These are phyloP conservation scores for Eulemur albifrons DNA, from an alignment of 2,797 vertebrate species.

Conservation along the genomic window DNA sequence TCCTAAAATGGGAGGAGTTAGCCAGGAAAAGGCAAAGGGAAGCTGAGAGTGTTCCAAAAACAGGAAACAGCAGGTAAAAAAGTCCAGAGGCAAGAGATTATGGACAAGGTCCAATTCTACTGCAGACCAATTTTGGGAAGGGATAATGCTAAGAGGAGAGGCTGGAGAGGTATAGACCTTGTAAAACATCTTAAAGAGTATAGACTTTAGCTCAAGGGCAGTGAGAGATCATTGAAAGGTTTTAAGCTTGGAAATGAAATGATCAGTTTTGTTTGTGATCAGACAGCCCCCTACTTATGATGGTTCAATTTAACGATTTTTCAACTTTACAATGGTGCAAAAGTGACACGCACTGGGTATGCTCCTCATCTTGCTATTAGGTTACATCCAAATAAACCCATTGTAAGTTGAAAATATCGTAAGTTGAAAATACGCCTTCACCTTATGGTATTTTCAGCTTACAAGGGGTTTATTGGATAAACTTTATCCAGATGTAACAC, in stretches of 20 bases:
- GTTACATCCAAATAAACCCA: not conserved
- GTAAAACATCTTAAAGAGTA: not conserved
- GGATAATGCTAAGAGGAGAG: not conserved
- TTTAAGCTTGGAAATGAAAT: not conserved
- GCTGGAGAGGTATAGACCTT: not conserved
- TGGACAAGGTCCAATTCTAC: not conserved
- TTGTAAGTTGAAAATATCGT: not conserved
- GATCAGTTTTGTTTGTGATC: not conserved
- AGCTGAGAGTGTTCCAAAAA: not conserved
- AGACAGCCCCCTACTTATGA: not conserved
- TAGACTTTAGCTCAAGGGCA: not conserved
- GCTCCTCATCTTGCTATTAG: not conserved
- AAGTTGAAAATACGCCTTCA: not conserved
- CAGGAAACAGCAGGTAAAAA: not conserved
- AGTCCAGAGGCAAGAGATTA: not conserved
- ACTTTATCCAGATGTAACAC: not conserved
- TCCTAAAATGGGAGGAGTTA: constrained; percentile 16
- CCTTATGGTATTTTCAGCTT: not conserved
- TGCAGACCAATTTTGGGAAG: not conserved
- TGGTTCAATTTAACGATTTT: not conserved
- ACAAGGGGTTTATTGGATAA: not conserved
- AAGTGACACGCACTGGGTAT: not conserved
- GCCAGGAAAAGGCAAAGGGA: not conserved
- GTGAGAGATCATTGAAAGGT: not conserved
- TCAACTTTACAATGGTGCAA: not conserved